These are phyloP conservation scores for Bungarus multicinctus DNA, from an alignment of 2,113 vertebrate genomes.

Conservation along the genomic window DNA sequence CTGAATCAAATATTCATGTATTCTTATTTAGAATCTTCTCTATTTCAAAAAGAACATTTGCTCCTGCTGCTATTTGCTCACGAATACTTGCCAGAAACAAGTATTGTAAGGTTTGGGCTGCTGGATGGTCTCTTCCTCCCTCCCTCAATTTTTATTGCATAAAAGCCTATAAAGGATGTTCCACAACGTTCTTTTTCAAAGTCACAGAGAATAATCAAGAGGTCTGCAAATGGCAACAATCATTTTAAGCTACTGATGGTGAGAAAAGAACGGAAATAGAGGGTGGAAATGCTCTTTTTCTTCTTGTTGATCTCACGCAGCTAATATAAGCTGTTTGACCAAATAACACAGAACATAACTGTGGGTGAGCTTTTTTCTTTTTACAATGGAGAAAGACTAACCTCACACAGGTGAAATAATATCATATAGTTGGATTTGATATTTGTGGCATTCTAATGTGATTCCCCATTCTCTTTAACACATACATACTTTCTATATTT, in stretches of 20 bases:
- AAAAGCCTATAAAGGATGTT: neutral
- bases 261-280: neutral
- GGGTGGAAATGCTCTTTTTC: neutral
- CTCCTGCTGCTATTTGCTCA: neutral
- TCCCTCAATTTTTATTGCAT: neutral
- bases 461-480: neutral
- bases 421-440: neutral
- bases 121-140: neutral
- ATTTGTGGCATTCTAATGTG: neutral
- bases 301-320: neutral
- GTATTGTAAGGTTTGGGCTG: neutral
- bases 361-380: neutral
- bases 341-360: neutral
- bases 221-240: neutral
- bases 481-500: neutral
- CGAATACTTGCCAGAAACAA: neutral
- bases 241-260: neutral
- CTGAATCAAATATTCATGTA: neutral
- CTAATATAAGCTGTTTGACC: neutral
- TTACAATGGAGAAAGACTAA: neutral
- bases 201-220: neutral
- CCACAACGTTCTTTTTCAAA: conserved; percentile 1
- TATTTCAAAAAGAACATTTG: neutral
- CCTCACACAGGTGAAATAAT: neutral
- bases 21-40: neutral